Evolutionary conservation across 2,888 invertebrate species (phyloP).

Genomic region (Ligdia adustata): DNA sequence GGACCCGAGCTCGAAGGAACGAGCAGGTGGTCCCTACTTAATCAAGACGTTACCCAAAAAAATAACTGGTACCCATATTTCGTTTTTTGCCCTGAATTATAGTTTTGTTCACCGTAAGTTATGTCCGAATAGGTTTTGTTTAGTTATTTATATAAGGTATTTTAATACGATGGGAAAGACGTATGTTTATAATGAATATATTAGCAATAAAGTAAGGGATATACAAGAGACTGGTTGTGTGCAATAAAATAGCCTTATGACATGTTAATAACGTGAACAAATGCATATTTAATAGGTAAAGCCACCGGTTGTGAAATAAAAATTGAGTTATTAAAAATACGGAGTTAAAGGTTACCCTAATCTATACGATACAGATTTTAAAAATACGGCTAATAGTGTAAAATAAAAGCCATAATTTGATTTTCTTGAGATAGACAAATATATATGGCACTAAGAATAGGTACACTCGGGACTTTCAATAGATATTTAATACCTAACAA

Average conservation of each 20-base stretch:
- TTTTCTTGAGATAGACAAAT: too few relatives aligned
- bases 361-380: constrained; percentile 3
- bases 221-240: constrained; percentile 61
- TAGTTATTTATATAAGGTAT: constrained; percentile 72
- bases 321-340: constrained; percentile 31
- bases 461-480: too few relatives aligned
- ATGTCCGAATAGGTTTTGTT: constrained; percentile 66
- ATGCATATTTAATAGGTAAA: constrained; percentile 61
- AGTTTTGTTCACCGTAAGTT: constrained; percentile 69
- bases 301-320: constrained; percentile 43
- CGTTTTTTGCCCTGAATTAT: constrained; percentile 78
- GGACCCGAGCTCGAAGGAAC: constrained; percentile 58
- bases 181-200: constrained; percentile 78
- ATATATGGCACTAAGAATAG: too few relatives aligned
- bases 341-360: constrained; percentile 35
- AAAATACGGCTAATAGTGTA: too few relatives aligned
- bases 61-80: constrained; percentile 68
- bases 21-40: constrained; percentile 82
- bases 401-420: too few relatives aligned
- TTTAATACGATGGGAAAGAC: constrained; percentile 78
- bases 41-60: constrained; percentile 83
- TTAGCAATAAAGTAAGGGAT: constrained; percentile 70
- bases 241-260: constrained; percentile 65
- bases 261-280: constrained; percentile 68
- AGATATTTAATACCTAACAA: too few relatives aligned